Conservation (phyloP, 2,888 invertebrate genomes). For the Chymomyza procnemis region DNA sequence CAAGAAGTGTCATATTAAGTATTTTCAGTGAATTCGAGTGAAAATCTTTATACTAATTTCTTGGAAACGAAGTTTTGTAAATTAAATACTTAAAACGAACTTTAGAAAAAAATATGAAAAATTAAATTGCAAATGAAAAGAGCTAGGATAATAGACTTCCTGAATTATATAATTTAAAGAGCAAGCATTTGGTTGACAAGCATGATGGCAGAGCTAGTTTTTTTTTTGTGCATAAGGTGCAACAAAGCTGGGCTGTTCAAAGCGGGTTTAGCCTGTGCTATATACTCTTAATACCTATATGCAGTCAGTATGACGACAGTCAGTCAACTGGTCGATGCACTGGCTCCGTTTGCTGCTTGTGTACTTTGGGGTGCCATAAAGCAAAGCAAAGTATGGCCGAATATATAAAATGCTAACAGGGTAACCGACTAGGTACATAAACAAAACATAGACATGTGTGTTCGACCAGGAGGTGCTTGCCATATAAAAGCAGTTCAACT, state of each 20-base stretch:
- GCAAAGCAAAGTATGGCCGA: constrained; percentile 63
- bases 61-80: no score
- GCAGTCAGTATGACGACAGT: neutral
- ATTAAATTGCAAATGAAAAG: constrained; percentile 12
- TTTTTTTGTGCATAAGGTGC: neutral
- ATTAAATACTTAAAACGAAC: no score
- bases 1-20: no score
- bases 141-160: constrained; percentile 22
- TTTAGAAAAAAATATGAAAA: neutral
- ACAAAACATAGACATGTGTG: constrained; percentile 47
- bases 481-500: neutral
- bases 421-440: constrained; percentile 60
- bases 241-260: constrained; percentile 16
- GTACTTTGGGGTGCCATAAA: constrained; percentile 70
- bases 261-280: constrained; percentile 2
- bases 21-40: no score
- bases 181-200: constrained; percentile 12
- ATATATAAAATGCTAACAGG: constrained; percentile 67
- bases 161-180: constrained; percentile 59
- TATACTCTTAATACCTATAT: neutral
- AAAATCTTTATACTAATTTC: no score
- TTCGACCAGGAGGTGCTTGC: constrained; percentile 12
- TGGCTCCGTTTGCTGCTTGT: constrained; percentile 22
- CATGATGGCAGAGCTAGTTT: neutral
- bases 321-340: neutral